These are phyloP conservation scores for Agrochola macilenta DNA, from an alignment of 2,888 invertebrate species.

Conservation along the genomic window DNA sequence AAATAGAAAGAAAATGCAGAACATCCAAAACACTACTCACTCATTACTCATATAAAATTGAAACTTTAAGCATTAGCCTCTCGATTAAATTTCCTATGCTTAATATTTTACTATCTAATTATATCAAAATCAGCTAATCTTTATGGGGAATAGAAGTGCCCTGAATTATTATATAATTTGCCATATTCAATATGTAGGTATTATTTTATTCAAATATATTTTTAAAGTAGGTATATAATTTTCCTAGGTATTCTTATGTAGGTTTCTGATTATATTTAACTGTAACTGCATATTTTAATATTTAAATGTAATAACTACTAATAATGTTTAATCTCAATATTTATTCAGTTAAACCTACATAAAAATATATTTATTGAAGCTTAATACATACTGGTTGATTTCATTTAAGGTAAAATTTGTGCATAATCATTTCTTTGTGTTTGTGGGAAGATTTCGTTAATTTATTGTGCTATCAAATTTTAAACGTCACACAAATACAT, in stretches of 20 bases:
- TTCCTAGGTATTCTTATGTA: slow-evolving; percentile 53
- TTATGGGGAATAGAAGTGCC: slow-evolving; percentile 72
- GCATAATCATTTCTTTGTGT: slow-evolving; percentile 64
- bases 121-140: slow-evolving; percentile 70
- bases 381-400: slow-evolving; percentile 41
- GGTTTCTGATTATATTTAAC: slow-evolving; percentile 41
- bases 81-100: slow-evolving; percentile 67
- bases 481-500: slow-evolving; percentile 27
- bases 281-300: slow-evolving; percentile 36
- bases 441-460: slow-evolving; percentile 46
- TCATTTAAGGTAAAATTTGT: slow-evolving; percentile 57
- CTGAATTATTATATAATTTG: slow-evolving; percentile 65
- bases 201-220: slow-evolving; percentile 49
- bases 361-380: slow-evolving; percentile 62
- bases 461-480: slow-evolving; percentile 58
- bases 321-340: slow-evolving; percentile 49
- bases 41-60: slow-evolving; percentile 69
- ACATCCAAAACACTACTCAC: slow-evolving; percentile 72
- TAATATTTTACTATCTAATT: slow-evolving; percentile 70
- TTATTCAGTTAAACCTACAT: slow-evolving; percentile 58
- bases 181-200: slow-evolving; percentile 58
- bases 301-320: slow-evolving; percentile 42
- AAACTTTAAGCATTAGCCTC: slow-evolving; percentile 77
- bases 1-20: slow-evolving; percentile 69
- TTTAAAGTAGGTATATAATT: slow-evolving; percentile 31